Conservation (phyloP, 2,113 vertebrate genomes). For the Hymenochirus boettgeri region DNA sequence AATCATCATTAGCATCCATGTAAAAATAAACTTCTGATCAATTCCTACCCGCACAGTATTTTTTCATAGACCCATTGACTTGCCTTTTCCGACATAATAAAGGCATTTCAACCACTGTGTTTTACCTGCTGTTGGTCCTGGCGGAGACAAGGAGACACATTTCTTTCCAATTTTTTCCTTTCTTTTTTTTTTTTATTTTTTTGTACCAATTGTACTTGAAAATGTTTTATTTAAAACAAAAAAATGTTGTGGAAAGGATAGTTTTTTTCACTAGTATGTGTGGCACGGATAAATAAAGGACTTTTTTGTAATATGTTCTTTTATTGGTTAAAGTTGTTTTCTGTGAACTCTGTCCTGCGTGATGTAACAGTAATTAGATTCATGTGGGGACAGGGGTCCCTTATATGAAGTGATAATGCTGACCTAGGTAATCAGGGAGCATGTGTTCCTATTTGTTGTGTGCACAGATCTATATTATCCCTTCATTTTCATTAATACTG, state of each 20-base stretch:
- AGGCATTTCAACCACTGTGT: constrained; percentile 96
- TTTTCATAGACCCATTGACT: constrained; percentile 85
- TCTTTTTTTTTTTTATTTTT: constrained; percentile 97
- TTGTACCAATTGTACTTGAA: constrained; percentile 99
- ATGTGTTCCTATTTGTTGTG: no score
- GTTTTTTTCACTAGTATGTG: constrained; percentile 99
- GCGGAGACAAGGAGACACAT: constrained; percentile 88
- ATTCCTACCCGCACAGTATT: constrained; percentile 82
- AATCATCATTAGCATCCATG: constrained; percentile 79
- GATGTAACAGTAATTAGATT: no score
- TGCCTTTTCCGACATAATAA: constrained; percentile 77
- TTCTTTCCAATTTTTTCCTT: no score
- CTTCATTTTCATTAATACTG: no score
- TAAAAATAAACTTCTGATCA: constrained; percentile 74
- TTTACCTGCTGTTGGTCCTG: constrained; percentile 93
- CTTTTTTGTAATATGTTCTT: constrained; percentile 89
- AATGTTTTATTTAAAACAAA: constrained; percentile 95
- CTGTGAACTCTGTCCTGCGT: no score
- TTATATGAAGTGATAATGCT: no score
- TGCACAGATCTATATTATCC: no score
- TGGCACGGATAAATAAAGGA: constrained; percentile 99
- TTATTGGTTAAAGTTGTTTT: constrained; percentile 53
- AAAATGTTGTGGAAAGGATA: constrained; percentile 97
- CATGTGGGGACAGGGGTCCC: no score
- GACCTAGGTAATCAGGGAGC: no score